These are phyloP conservation scores for Ophion slaviceki DNA, from an alignment of 2,888 invertebrate species.

Conservation along the genomic window DNA sequence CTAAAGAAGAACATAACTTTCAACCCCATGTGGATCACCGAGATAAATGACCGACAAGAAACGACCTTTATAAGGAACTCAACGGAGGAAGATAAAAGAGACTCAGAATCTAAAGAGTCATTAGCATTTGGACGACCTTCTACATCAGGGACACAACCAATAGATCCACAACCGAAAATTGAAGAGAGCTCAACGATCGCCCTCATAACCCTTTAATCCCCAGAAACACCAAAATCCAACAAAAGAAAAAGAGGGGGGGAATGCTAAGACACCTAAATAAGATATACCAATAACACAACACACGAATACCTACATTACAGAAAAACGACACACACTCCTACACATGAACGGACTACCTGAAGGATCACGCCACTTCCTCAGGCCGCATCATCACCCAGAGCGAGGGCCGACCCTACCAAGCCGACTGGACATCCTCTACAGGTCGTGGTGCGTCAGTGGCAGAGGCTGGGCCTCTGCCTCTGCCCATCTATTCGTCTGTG, in stretches of 20 bases:
- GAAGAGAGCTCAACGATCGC: not conserved
- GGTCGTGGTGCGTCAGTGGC: no score
- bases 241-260: not conserved
- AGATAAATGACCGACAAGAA: not conserved
- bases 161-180: not conserved
- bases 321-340: not conserved
- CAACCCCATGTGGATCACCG: not conserved
- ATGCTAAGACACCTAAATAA: not conserved
- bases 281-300: not conserved
- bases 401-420: not conserved
- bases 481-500: not conserved
- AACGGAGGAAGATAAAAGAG: not conserved
- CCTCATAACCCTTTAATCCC: not conserved
- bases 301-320: not conserved
- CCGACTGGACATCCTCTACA: not conserved
- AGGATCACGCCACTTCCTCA: not conserved
- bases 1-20: not conserved
- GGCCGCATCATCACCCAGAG: not conserved
- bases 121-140: not conserved
- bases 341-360: not conserved
- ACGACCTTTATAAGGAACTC: not conserved
- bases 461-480: not conserved
- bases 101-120: not conserved
- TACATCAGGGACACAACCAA: not conserved
- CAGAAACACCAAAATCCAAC: no score